phyloP scores from a whole-genome alignment of 2,888 invertebrate genomes.

The Epistrophe eligans region DNA sequence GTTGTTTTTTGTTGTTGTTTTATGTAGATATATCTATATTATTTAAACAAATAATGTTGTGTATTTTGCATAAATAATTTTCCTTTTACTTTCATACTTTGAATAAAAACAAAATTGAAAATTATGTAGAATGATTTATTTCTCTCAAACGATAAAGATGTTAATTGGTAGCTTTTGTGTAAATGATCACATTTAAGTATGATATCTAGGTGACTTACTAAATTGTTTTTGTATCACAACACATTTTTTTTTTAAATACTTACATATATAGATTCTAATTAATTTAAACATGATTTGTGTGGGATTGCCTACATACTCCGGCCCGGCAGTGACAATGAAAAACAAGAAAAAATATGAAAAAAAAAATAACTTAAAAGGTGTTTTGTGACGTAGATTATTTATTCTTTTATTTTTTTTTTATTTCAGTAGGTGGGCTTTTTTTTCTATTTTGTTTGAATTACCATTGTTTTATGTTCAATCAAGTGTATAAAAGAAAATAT shows the following conservation, averaged over 20 bases:
- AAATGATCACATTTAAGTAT: not conserved
- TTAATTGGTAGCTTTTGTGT: slow-evolving; percentile 21
- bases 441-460: slow-evolving; percentile 20
- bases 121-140: not conserved
- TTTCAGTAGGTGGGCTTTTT: slow-evolving; percentile 4
- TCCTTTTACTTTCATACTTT: slow-evolving; percentile 58
- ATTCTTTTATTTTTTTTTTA: not conserved
- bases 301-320: not conserved
- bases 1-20: not conserved
- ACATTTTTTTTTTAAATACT: too few relatives aligned
- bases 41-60: slow-evolving; percentile 22
- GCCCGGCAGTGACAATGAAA: not conserved
- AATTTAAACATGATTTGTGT: slow-evolving; percentile 25
- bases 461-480: slow-evolving; percentile 17
- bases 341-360: too few relatives aligned
- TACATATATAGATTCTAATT: not conserved
- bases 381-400: not conserved
- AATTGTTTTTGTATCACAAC: not conserved
- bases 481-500: not conserved
- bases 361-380: slow-evolving; percentile 7
- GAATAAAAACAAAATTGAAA: not conserved
- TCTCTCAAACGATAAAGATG: not conserved
- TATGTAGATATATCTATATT: not conserved
- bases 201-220: slow-evolving; percentile 4
- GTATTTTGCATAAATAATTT: slow-evolving; percentile 39